Conservation (phyloP, 2,888 invertebrate genomes). For the Siphonodentalium dalli region DNA sequence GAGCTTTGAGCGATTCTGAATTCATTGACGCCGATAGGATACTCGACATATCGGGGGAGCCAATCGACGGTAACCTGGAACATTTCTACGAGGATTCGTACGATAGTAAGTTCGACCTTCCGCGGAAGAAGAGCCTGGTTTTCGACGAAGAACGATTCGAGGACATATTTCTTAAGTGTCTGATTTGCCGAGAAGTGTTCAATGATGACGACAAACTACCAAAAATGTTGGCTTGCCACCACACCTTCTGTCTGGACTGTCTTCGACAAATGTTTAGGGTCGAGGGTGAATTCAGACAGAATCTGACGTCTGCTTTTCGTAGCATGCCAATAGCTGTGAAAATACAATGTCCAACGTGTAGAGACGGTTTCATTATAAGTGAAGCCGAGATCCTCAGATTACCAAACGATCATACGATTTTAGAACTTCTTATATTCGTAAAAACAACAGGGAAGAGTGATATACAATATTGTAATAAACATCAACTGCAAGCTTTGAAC, state of each 20-base stretch:
- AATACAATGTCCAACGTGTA: constrained; percentile 54
- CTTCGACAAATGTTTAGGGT: constrained; percentile 59
- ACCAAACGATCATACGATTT: constrained; percentile 55
- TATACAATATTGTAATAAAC: constrained; percentile 51
- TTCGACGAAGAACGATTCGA: constrained; percentile 56
- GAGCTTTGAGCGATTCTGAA: too few species aligned
- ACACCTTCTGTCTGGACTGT: constrained; percentile 64
- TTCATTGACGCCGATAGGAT: too few species aligned
- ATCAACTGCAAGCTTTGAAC: constrained; percentile 56
- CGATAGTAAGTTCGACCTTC: too few species aligned
- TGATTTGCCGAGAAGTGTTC: constrained; percentile 61
- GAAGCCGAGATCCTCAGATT: constrained; percentile 51
- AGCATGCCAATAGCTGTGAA: constrained; percentile 56
- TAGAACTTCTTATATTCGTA: constrained; percentile 50
- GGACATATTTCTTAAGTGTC: constrained; percentile 59
- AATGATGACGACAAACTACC: constrained; percentile 61
- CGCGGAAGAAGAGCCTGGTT: constrained; percentile 47
- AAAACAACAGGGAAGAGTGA: constrained; percentile 46
- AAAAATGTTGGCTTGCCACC: constrained; percentile 63
- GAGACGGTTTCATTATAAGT: constrained; percentile 49
- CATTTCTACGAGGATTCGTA: too few species aligned
- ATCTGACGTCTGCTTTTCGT: constrained; percentile 50
- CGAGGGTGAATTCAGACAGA: constrained; percentile 54
- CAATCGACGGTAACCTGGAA: too few species aligned
- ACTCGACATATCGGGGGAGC: too few species aligned